phyloP scores from a whole-genome alignment of 2,888 invertebrate species.

The Lasioglossum figueresi region DNA sequence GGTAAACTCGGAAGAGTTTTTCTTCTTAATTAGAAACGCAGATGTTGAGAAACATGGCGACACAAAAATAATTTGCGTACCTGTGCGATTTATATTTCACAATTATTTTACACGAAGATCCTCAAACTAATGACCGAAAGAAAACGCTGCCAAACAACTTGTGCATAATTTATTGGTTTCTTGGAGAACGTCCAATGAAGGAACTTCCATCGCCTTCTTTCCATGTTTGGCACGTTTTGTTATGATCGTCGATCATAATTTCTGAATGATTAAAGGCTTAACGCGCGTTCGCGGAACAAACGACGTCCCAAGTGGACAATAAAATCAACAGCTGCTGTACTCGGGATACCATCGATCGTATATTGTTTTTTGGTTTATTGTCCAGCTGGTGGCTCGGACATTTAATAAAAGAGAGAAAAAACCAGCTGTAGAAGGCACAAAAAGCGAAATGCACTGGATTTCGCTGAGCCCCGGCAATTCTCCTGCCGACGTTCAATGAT shows the following conservation, averaged over 20 bases:
- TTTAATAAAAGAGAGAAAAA: conserved; percentile 27
- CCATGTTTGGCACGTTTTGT: background rate
- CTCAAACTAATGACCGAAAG: no score
- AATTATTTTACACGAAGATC: no score
- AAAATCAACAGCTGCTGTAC: conserved; percentile 17
- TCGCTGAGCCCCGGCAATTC: conserved; percentile 24
- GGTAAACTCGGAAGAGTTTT: no score
- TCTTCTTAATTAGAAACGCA: no score
- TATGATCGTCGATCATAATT: background rate
- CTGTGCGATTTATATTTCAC: no score
- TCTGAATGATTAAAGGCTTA: background rate
- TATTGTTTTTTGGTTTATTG: conserved; percentile 33
- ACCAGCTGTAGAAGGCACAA: background rate
- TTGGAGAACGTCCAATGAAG: background rate
- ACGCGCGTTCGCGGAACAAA: background rate
- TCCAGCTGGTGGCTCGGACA: conserved; percentile 17
- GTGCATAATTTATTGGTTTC: background rate
- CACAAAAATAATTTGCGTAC: no score
- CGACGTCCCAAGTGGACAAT: background rate
- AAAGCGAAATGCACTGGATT: conserved; percentile 23
- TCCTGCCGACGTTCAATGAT: conserved; percentile 52
- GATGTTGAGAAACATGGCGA: no score
- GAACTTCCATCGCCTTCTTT: background rate
- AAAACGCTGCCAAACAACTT: no score
- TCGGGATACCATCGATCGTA: conserved; percentile 12